These are phyloP conservation scores for Plectropomus leopardus DNA, from an alignment of 2,113 vertebrate genomes.

Conservation along the genomic window DNA sequence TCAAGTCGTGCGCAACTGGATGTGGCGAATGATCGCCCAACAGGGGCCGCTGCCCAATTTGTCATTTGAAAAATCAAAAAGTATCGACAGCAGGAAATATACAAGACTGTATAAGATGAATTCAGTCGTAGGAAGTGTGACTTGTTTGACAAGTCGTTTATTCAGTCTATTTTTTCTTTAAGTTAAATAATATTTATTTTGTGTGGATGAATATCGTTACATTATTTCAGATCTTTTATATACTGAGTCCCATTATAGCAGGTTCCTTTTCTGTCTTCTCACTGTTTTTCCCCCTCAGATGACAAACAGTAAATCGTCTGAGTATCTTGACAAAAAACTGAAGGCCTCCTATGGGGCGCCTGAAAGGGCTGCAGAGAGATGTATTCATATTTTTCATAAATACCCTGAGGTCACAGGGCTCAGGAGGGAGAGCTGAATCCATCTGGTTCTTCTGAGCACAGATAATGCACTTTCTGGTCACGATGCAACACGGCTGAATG, in stretches of 20 bases:
- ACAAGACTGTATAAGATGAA: background rate
- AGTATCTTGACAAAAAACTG: conserved; percentile 1
- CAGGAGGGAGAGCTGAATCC: conserved; percentile 33
- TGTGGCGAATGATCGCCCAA: conserved; percentile 31
- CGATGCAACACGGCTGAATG: conserved; percentile 41
- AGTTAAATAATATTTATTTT: background rate
- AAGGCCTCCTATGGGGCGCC: conserved; percentile 12
- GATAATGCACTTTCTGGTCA: conserved; percentile 35
- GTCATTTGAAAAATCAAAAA: conserved; percentile 46
- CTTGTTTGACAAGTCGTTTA: background rate
- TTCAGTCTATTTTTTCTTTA: background rate
- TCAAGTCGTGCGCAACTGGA: conserved; percentile 75
- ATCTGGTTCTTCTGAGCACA: conserved; percentile 43
- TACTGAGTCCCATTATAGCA: background rate
- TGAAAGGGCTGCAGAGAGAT: conserved; percentile 19
- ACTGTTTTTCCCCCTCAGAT: background rate
- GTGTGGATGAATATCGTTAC: background rate
- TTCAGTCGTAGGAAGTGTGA: conserved; percentile 10
- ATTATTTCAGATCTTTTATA: background rate
- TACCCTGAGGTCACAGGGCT: conserved; percentile 29
- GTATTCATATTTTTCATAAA: conserved; percentile 19
- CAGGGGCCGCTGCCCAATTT: conserved; percentile 52
- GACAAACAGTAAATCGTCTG: background rate
- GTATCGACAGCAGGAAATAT: background rate
- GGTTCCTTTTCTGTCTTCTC: background rate